These are phyloP conservation scores for Serinus canaria DNA, from an alignment of 2,113 vertebrate species.

Conservation along the genomic window DNA sequence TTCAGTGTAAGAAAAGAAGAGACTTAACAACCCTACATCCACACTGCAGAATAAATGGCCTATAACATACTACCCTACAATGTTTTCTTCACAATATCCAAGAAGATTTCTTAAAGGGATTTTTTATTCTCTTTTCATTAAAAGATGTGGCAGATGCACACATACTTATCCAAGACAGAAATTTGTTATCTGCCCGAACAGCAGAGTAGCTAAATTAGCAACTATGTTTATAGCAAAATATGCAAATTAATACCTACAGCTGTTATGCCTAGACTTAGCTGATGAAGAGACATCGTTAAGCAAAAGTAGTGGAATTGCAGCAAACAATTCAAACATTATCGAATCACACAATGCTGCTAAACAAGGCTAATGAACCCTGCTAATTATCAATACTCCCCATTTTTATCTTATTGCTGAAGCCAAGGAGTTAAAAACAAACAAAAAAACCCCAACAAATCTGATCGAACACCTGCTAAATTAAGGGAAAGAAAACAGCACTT, in stretches of 20 bases:
- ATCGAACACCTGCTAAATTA: background rate
- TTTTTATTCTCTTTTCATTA: background rate
- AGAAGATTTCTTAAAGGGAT: background rate
- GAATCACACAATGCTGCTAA: background rate
- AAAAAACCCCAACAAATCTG: background rate
- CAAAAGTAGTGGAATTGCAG: background rate
- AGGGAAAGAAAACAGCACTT: background rate
- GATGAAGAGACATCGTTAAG: background rate
- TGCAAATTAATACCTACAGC: background rate
- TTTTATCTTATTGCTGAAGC: background rate
- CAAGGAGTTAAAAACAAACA: background rate
- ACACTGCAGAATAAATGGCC: background rate
- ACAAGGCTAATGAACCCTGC: background rate
- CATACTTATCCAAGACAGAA: background rate
- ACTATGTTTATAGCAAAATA: background rate
- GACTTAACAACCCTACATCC: background rate
- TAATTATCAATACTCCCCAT: background rate
- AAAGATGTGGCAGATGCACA: background rate
- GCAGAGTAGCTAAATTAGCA: background rate
- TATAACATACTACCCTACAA: background rate
- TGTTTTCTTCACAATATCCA: background rate
- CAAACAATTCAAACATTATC: background rate
- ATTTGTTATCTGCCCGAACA: background rate
- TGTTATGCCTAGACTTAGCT: background rate
- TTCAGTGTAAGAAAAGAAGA: background rate